Evolutionary conservation across 1,140 invertebrate genomes (phyloP), one percentile per base, ranked within the genome.

Genomic region (Telenomus remus): DNA sequence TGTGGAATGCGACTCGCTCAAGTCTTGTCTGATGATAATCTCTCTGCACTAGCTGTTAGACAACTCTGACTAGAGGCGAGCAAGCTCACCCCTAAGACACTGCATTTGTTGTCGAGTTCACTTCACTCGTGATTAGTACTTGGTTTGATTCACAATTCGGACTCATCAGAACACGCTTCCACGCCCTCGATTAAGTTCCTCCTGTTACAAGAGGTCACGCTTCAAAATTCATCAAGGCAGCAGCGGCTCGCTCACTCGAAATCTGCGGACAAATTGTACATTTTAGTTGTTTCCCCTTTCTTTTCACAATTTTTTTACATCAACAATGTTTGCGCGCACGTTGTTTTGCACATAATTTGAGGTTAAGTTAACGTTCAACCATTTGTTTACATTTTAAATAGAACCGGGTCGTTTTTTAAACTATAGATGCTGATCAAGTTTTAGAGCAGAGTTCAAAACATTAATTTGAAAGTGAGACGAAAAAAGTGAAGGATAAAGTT

Each of bases 11-110:
- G 76, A 50, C 55, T 56, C 66, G 1, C 61, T 57, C 37, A 66
- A 63, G 59, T 70, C 70, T 64, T 79, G 56, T 59, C 63, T 68
- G 49, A 77, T 64, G 49, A 59, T 70, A 65, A 77, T 70, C 71
- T 79, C 68, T 61, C 71, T 71, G 37, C 72, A 48, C 74, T 77
- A 63, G 66, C 65, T 79, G 75, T 74, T 72, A 6, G 59, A 60
- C 16, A 47, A 72, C 50, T 68, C 53, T n/a, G 34, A 69, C 54
- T 76, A 79, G 64, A 72, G 63, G 69, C 77, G 72, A 75, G 72
- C 65, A 65, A 79, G 65, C 73, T 72, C 68, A 75, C 74, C 66
- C 55, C 73, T 71, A 63, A 74, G 48, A 71, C 63, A 63, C 69
- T 70, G 63, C 78, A 77, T 77, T 74, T 71, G 65, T 68, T 46